Base-by-base conservation (phyloP, 1,140 invertebrate species). In the Dysdera silvatica region DNA sequence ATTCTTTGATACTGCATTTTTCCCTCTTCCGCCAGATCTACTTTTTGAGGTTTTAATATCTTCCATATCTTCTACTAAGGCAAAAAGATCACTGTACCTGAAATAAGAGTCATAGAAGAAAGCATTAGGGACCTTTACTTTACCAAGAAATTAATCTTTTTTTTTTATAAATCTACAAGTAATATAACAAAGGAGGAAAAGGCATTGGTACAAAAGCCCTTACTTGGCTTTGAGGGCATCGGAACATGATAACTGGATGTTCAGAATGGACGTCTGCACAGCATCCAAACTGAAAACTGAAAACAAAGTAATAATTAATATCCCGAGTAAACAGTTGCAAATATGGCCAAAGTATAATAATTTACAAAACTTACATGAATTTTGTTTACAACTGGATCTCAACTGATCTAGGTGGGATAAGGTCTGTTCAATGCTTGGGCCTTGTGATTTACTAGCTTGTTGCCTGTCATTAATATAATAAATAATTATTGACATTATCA, bases 371-470 rank as follows among this genome's bases (percentile, higher is more conserved):
- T 75, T 70, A 79, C 77, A 79, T 51, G 76, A 75, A 31, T 76
- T 77, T 65, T 78, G 75, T 61, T 68, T 56, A 52, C 37, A 68
- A 20, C 47, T 65, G 73, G 74, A 73, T 70, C 93, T 82, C 76
- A 96, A 82, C 76, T 91, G 85, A 76, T 98, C 94, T 67, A 97
- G 81, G 79, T 98, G 93, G 62, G 85, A 84, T 67, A 98, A 80
- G 60, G 95, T 87, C 80, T 93, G 83, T 72, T 91, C 87, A 32
- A 85, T 80, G 53, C 79, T 83, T 2, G 86, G 85, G 58, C 74
- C 60, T 76, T 78, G 48, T 59, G 71, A 43, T 69, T 70, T 56
- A 63, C 59, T 55, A 60, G 64, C 41, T 62, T 61, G 54, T 65
- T 59, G 69, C 68, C 62, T 72, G 61, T 31, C 68, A 65, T 18